phyloP scores from a whole-genome alignment of 1,140 invertebrate genomes.

The Heterodera carotae region DNA sequence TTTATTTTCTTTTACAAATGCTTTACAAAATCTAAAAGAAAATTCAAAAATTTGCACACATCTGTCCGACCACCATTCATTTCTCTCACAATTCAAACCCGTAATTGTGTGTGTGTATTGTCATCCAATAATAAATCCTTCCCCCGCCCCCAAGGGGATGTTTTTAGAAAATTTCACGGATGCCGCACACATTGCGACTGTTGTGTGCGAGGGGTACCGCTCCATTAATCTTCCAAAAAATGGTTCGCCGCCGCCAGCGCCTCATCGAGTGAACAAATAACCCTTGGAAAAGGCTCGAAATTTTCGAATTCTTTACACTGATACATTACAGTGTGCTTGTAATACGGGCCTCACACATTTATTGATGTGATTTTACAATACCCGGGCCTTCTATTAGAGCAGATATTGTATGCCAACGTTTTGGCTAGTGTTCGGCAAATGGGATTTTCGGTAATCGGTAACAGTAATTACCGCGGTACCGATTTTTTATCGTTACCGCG shows the following conservation, averaged over 20 bases:
- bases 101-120: background rate
- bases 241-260: no score
- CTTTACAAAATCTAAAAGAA: background rate
- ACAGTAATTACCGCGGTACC: no score
- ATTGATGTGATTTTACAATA: no score
- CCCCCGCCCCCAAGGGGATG: background rate
- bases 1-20: no score
- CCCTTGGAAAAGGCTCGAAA: background rate
- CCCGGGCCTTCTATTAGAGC: no score
- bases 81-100: background rate
- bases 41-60: background rate
- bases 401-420: no score
- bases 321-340: no score
- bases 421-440: no score
- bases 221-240: conserved; percentile 11
- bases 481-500: no score
- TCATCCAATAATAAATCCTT: background rate
- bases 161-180: background rate
- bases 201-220: background rate
- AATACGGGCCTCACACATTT: no score
- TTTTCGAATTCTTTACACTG: background rate
- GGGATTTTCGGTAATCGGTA: no score
- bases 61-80: background rate
- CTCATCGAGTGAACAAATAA: background rate
- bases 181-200: background rate